Base-by-base conservation (phyloP, 2,113 vertebrate genomes). In the Pelecanus crispus region DNA sequence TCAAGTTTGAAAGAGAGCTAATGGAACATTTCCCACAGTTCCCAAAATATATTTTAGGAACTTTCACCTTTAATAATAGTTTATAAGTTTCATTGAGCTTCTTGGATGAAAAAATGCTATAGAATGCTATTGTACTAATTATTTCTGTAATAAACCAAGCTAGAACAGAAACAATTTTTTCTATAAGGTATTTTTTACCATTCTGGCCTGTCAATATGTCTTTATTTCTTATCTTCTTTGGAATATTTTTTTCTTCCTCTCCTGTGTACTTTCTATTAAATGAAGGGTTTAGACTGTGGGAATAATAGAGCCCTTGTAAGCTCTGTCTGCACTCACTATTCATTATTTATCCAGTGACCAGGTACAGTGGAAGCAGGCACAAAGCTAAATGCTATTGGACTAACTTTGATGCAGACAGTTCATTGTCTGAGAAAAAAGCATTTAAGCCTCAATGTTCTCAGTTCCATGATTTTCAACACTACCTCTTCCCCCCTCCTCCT, bases 311-410 rank as follows among this genome's bases (percentile, higher is more conserved):
- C 52, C 14, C 94, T 93, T 86, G 47, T 97, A 86, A 62, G 82
- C 72, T 94, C 71, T 81, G 53, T 91, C 82, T 81, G 71, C 55
- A 38, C 80, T 96, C 82, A 94, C 81, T 80, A 63, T 96, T 95
- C 84, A 96, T 97, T 95, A 96, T 97, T 97, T 97, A 95, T 95
- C 93, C 59, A 21, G 58, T 88, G 92, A 84, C 81, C 86, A 96
- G 58, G 92, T 77, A 90, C 90, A 62, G 85, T 93, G 78, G 74
- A 77, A 94, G 63, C 59, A 93, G 42, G 22, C 55, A 79, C 58
- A 56, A 95, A 94, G 75, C 63, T 93, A 96, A 96, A 91, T 88
- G 79, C 71, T 95, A 58, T 97, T 78, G 47, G 83, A 89, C 74
- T 92, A 81, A 95, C 93, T 92, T 95, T 96, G 93, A 94, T 96